A percentile compares a stretch with the other conserved stretches of the same genome.
phyloP scores from a whole-genome alignment of 2,797 vertebrate genomes.

The Platalea minor region DNA sequence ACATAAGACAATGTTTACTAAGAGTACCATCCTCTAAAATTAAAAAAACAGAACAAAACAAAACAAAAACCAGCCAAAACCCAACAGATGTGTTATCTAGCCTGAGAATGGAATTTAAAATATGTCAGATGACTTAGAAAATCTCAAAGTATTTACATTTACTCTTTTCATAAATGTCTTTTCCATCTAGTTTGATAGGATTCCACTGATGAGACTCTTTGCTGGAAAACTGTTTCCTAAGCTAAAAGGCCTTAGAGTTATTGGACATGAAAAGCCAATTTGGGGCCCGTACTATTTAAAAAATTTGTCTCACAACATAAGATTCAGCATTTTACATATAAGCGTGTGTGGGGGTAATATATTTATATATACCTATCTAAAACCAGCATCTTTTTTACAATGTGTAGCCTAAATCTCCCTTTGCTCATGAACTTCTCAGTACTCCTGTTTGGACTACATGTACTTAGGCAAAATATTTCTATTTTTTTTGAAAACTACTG shows the following conservation, averaged over 20 bases:
- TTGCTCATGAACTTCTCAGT: constrained; percentile 8
- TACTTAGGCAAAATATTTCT: neutral
- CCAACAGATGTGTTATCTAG: neutral
- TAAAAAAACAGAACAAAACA: neutral
- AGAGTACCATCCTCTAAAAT: neutral
- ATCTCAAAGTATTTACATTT: neutral
- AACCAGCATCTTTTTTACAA: neutral
- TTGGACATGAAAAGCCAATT: neutral
- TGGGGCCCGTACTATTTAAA: neutral
- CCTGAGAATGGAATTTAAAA: neutral
- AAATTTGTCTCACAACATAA: neutral
- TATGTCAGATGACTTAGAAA: neutral
- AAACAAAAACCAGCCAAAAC: neutral
- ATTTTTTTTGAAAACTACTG: neutral
- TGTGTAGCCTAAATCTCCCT: neutral
- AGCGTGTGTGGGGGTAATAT: neutral
- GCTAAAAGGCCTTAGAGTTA: neutral
- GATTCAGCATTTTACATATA: neutral
- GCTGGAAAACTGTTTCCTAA: neutral
- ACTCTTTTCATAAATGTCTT: neutral
- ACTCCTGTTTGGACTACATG: neutral
- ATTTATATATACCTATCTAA: neutral
- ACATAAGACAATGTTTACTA: neutral
- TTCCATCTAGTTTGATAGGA: neutral
- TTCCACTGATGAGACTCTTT: neutral